A percentile compares a stretch with the other conserved stretches of the same genome.
These are phyloP conservation scores for Calameuta filiformis DNA, from an alignment of 2,888 invertebrate genomes.

Conservation along the genomic window DNA sequence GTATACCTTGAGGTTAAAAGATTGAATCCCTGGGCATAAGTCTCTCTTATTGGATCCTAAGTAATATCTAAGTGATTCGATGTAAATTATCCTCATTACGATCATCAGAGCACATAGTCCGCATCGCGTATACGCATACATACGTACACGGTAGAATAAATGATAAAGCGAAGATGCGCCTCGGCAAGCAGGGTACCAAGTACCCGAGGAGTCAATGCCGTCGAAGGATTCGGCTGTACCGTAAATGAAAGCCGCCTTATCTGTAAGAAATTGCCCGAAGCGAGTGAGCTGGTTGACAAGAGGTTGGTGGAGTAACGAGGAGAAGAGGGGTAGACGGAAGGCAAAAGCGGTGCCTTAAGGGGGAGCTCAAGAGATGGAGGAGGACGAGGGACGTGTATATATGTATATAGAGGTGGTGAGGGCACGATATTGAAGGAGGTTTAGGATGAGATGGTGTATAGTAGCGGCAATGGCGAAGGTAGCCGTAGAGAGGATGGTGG, in stretches of 20 bases:
- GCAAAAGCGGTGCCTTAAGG: neutral
- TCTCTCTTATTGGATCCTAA: neutral
- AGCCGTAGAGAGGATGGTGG: constrained; percentile 6
- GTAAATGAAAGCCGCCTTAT: constrained; percentile 27
- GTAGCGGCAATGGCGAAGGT: constrained; percentile 8
- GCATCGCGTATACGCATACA: neutral
- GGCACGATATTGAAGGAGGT: neutral
- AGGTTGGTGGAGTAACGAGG: constrained; percentile 19
- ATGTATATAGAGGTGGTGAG: constrained; percentile 12
- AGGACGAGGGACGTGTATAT: constrained; percentile 18
- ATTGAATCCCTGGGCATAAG: neutral
- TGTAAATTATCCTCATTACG: neutral
- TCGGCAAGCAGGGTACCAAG: neutral
- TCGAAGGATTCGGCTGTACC: neutral
- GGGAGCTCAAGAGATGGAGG: neutral
- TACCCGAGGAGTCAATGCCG: neutral
- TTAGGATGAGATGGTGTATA: neutral
- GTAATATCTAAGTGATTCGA: neutral
- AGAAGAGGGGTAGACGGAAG: neutral
- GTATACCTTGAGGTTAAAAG: neutral
- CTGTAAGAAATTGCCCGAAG: constrained; percentile 31
- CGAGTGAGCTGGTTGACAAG: constrained; percentile 40
- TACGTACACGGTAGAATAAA: neutral
- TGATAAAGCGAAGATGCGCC: neutral
- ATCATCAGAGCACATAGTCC: neutral